These are phyloP conservation scores for Paraplagusia blochii DNA, from an alignment of 2,113 vertebrate species.

Conservation along the genomic window DNA sequence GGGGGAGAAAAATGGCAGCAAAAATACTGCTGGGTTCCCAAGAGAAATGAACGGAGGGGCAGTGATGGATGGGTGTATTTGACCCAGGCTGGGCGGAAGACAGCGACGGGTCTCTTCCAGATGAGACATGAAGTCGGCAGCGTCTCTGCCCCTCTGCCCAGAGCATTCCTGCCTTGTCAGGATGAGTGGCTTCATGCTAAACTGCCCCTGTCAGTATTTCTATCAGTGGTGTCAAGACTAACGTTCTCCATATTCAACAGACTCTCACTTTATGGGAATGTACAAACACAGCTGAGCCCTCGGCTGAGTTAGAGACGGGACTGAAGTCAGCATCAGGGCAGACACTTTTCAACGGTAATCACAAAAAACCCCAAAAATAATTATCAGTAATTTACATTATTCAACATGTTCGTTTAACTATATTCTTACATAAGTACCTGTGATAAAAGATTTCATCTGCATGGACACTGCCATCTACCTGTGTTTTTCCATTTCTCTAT, in stretches of 20 bases:
- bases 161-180: constrained; percentile 59
- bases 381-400: too few relatives aligned
- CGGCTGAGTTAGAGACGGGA: constrained; percentile 42
- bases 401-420: too few relatives aligned
- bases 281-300: constrained; percentile 19
- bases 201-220: constrained; percentile 60
- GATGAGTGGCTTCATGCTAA: constrained; percentile 62
- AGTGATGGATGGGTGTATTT: constrained; percentile 80
- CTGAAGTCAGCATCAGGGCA: constrained; percentile 40
- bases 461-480: too few relatives aligned
- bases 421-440: too few relatives aligned
- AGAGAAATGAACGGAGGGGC: constrained; percentile 47
- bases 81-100: constrained; percentile 72
- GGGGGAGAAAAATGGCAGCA: constrained; percentile 64
- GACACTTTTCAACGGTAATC: constrained; percentile 12
- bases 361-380: constrained; percentile 25
- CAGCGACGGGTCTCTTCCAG: constrained; percentile 52
- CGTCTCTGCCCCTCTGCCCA: constrained; percentile 57
- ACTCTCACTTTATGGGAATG: constrained; percentile 58
- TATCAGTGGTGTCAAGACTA: constrained; percentile 65
- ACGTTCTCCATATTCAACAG: constrained; percentile 66
- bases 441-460: too few relatives aligned
- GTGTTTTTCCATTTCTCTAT: too few relatives aligned
- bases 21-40: constrained; percentile 52
- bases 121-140: constrained; percentile 60